phyloP scores from a whole-genome alignment of 64 coral and sea anemone genomes.

The Pocillopora damicornis region DNA sequence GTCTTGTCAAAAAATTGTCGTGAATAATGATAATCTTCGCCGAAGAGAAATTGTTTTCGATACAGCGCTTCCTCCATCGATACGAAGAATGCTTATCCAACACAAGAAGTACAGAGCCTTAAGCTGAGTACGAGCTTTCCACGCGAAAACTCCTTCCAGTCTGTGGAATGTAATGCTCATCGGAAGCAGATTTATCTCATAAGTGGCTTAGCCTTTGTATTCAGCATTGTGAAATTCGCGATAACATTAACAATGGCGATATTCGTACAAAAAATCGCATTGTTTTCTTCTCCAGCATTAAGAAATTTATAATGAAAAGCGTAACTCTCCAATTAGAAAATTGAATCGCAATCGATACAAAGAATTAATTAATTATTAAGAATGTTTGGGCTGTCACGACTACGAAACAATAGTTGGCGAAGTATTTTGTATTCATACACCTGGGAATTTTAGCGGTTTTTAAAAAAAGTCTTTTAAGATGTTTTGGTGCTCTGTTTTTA shows the following conservation, averaged over 20 bases:
- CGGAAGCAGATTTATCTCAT: neutral
- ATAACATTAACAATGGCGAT: neutral
- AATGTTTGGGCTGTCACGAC: neutral
- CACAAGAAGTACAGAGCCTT: neutral
- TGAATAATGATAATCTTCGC: neutral
- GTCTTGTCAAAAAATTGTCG: neutral
- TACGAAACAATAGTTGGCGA: neutral
- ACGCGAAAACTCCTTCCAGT: neutral
- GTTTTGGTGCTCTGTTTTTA: too few species aligned
- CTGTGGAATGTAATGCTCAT: neutral
- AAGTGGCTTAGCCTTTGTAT: neutral
- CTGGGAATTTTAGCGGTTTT: too few species aligned
- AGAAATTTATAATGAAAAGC: neutral
- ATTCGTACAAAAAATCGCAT: neutral
- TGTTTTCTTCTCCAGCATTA: neutral
- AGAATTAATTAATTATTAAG: slow-evolving; percentile 21
- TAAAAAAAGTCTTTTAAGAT: too few species aligned
- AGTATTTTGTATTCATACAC: too few species aligned
- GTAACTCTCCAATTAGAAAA: neutral
- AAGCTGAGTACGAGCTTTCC: neutral
- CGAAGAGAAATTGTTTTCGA: neutral
- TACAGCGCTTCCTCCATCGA: neutral
- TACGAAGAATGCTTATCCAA: neutral
- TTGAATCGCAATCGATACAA: neutral
- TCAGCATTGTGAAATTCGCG: neutral